phyloP scores from a whole-genome alignment of 1,140 invertebrate species.

The Orius laevigatus region DNA sequence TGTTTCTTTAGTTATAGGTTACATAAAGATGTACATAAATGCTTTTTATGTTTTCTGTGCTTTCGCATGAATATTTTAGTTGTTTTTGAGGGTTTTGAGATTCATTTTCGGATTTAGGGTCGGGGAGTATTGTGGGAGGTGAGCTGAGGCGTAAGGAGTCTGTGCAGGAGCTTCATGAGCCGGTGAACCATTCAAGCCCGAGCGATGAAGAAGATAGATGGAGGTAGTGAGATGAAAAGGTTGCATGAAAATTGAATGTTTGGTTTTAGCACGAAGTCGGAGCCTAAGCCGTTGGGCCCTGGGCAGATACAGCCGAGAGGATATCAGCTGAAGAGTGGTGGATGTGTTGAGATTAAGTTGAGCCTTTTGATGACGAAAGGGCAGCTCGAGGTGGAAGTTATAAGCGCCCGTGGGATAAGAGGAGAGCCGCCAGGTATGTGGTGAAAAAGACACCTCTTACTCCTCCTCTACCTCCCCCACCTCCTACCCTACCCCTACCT shows the following conservation, averaged over 20 bases:
- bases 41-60: not conserved
- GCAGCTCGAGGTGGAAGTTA: slow-evolving; percentile 77
- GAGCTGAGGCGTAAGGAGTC: slow-evolving; percentile 4
- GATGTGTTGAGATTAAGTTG: slow-evolving; percentile 66
- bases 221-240: slow-evolving; percentile 25
- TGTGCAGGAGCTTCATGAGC: slow-evolving; percentile 5
- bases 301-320: slow-evolving; percentile 60
- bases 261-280: slow-evolving; percentile 19
- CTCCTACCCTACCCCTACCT: no score
- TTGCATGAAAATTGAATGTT: not conserved
- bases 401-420: slow-evolving; percentile 40
- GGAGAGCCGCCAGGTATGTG: slow-evolving; percentile 38
- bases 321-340: slow-evolving; percentile 36
- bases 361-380: slow-evolving; percentile 80
- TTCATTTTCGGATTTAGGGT: slow-evolving; percentile 2
- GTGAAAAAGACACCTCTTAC: no score
- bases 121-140: slow-evolving; percentile 13
- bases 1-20: not conserved
- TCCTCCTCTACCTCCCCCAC: no score
- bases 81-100: not conserved
- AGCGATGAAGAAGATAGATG: slow-evolving; percentile 33
- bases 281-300: slow-evolving; percentile 39
- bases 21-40: not conserved
- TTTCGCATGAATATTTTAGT: not conserved
- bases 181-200: slow-evolving; percentile 28